phyloP scores from a whole-genome alignment of 2,888 invertebrate genomes.

The Hololepta plana region DNA sequence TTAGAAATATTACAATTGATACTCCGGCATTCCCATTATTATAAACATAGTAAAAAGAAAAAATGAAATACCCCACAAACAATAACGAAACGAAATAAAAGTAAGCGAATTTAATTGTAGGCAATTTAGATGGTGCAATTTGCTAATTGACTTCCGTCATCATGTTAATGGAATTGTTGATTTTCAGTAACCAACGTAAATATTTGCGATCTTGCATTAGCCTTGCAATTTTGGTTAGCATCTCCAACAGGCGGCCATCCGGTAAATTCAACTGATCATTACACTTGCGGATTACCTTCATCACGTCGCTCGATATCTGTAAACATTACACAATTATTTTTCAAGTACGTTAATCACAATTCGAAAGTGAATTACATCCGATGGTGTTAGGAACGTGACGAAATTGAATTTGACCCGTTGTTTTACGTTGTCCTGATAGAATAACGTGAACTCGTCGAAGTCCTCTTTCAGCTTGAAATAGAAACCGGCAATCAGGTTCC shows the following conservation, averaged over 20 bases:
- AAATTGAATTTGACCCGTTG: conserved; percentile 60
- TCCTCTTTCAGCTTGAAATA: conserved; percentile 58
- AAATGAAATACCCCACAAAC: too few species aligned
- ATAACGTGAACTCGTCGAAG: conserved; percentile 51
- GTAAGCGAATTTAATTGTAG: too few species aligned
- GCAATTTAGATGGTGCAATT: too few species aligned
- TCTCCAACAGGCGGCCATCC: conserved; percentile 38
- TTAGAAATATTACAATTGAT: too few species aligned
- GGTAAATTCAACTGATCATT: conserved; percentile 54
- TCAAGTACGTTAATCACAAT: not conserved
- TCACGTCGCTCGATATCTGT: conserved; percentile 24
- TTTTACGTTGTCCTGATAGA: conserved; percentile 48
- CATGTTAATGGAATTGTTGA: conserved; percentile 64
- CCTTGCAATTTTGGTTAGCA: conserved; percentile 45
- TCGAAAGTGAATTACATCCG: conserved; percentile 29
- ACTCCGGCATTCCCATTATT: too few species aligned
- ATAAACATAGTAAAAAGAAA: too few species aligned
- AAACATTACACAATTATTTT: not conserved
- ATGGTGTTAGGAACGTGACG: conserved; percentile 39
- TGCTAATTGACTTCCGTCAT: conserved; percentile 56
- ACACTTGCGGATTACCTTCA: conserved; percentile 45
- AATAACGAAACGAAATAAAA: too few species aligned
- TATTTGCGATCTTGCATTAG: conserved; percentile 55
- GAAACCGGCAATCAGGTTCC: conserved; percentile 64
- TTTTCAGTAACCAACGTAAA: conserved; percentile 55